Evolutionary conservation across 2,888 invertebrate species (phyloP), one percentile per base, ranked within the genome.

Genomic region (Nysson spinosus): DNA sequence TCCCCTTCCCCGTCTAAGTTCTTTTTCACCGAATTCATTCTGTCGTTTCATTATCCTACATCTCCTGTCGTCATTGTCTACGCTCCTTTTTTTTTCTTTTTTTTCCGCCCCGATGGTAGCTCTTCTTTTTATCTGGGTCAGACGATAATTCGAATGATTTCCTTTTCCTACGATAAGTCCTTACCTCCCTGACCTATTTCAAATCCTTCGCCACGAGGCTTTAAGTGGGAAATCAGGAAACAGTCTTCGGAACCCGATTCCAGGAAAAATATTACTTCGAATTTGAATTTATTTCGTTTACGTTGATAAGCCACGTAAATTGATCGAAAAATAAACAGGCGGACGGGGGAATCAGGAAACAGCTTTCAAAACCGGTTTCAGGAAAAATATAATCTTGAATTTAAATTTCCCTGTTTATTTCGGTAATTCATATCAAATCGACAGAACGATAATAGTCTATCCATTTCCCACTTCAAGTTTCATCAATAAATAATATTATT

Each of bases 101-200:
- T 28, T 28, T 9, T 28, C 9, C 9, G 9, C 28, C 42, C 49
- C 64, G 54, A 63, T 63, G 55, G 50, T 47, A 34, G 62, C 43
- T 40, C 57, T 60, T 55, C 30, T 57, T 50, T 24, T 40, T 55
- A 60, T 70, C 32, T 65, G 16, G 57, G 54, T 65, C 63, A 35
- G 44, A 14, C 30, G 44, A 57, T 57, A 42, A 50, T 50, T 49
- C 55, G 12, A 42, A 34, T 24, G 17, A 30, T 11, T 24, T 35
- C 19, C 4, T 17, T 52, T 24, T 5, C 14, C 14, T 12, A n/a
- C 9, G 19, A 22, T 5, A 28, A 40, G 26, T 42, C 34, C 17
- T 12, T 14, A 28, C 20, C 11, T 46, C 34, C 6, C n/a, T n/a
- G n/a, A n/a, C n/a, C n/a, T n/a, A n/a, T n/a, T n/a, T n/a, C n/a